Evolutionary conservation across 2,113 vertebrate genomes (phyloP).

Genomic region (Triplophysa tibetana): DNA sequence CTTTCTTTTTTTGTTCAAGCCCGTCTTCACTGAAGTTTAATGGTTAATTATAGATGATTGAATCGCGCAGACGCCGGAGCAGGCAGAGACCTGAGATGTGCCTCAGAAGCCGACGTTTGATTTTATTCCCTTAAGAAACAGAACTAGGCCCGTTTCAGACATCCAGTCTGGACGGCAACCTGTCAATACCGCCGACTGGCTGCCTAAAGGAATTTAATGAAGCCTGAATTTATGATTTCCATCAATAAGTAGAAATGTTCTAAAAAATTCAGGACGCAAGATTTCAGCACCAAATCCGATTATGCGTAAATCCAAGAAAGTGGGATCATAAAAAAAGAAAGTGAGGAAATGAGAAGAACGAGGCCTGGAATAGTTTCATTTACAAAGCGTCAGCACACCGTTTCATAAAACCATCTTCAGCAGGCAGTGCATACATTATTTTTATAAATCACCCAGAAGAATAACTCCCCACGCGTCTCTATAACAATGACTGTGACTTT

Average conservation of each 20-base stretch:
- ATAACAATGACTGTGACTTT: conserved; percentile 62
- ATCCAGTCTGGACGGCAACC: conserved; percentile 18
- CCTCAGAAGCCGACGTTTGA: conserved; percentile 42
- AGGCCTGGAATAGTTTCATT: conserved; percentile 51
- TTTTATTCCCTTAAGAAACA: conserved; percentile 37
- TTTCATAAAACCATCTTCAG: conserved; percentile 70
- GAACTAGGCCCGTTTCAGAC: conserved; percentile 21
- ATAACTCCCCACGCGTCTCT: conserved; percentile 64
- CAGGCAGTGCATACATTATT: conserved; percentile 65
- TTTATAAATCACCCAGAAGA: conserved; percentile 71
- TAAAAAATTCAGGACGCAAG: not conserved
- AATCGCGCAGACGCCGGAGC: conserved; percentile 41
- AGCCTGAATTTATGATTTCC: conserved; percentile 21
- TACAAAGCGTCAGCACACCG: conserved; percentile 57
- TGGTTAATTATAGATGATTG: conserved; percentile 61
- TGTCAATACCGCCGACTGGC: conserved; percentile 20
- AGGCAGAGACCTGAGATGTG: conserved; percentile 37
- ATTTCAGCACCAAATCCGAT: not conserved
- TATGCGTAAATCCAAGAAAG: conserved; percentile 17
- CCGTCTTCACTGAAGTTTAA: conserved; percentile 55
- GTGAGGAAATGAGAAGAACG: conserved; percentile 32
- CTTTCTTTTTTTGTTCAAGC: conserved; percentile 9
- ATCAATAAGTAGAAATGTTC: conserved; percentile 11
- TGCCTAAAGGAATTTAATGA: conserved; percentile 28
- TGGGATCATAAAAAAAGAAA: conserved; percentile 15